These are phyloP conservation scores for Camponotus floridanus DNA, from an alignment of 1,140 invertebrate species.

Conservation along the genomic window DNA sequence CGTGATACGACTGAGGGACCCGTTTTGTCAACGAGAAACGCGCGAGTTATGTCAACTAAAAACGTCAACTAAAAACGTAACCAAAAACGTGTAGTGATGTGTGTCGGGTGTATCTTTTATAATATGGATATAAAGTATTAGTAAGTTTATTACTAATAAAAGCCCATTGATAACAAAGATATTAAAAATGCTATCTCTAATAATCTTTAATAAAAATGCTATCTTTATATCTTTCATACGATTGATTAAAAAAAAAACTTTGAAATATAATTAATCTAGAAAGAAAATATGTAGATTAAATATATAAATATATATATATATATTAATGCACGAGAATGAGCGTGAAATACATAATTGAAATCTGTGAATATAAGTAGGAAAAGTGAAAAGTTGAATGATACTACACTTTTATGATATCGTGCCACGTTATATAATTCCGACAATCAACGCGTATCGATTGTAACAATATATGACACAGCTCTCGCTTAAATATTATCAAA, in stretches of 20 bases:
- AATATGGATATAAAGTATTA: background rate
- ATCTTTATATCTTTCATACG: too few species aligned
- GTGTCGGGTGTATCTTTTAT: background rate
- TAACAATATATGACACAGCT: background rate
- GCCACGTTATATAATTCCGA: background rate
- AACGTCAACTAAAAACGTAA: background rate
- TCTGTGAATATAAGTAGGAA: background rate
- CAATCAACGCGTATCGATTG: background rate
- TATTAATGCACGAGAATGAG: background rate
- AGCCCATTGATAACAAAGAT: too few species aligned
- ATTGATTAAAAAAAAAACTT: too few species aligned
- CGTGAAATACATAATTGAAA: background rate
- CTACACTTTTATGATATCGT: background rate
- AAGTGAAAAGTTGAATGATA: background rate
- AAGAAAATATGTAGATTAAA: too few species aligned
- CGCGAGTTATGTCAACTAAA: background rate
- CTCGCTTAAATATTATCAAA: background rate
- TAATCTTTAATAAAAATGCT: too few species aligned
- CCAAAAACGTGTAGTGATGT: background rate
- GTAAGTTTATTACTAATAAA: too few species aligned
- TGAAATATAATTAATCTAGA: too few species aligned
- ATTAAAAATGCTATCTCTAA: too few species aligned
- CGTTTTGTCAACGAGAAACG: slow-evolving; percentile 67
- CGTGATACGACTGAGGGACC: slow-evolving; percentile 51
- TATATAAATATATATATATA: background rate